Percentiles rank a stretch among this genome's conserved stretches.
These are phyloP conservation scores for Yponomeuta cagnagella DNA, from an alignment of 2,888 invertebrate genomes.

Conservation along the genomic window DNA sequence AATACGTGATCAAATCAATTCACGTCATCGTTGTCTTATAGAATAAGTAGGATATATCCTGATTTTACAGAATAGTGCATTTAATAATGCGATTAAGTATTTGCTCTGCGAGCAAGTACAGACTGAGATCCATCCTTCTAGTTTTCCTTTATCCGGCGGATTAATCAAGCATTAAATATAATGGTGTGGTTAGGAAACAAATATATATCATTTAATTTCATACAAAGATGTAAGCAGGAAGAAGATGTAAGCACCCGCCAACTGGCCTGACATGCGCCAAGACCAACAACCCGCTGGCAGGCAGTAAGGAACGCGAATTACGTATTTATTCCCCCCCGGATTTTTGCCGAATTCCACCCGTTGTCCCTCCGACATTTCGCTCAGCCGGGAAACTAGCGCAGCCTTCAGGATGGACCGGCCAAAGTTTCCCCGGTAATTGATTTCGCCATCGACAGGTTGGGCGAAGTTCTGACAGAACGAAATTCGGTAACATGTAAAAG, in stretches of 20 bases:
- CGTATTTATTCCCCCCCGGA: conserved; percentile 12
- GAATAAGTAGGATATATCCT: no score
- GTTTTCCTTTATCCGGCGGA: no score
- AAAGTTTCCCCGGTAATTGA: conserved; percentile 10
- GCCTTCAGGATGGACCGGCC: neutral
- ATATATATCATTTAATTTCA: no score
- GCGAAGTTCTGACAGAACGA: conserved; percentile 3
- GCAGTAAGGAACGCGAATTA: conserved; percentile 12
- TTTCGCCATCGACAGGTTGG: conserved; percentile 7
- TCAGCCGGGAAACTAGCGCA: conserved; percentile 9
- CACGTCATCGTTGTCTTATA: no score
- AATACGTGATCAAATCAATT: no score
- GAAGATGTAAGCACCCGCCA: neutral
- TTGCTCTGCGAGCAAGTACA: no score
- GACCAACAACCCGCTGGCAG: neutral
- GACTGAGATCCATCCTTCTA: no score
- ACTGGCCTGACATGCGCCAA: neutral
- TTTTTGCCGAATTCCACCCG: conserved; percentile 6
- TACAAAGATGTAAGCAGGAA: no score
- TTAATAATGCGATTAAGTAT: no score
- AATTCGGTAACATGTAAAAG: conserved; percentile 4
- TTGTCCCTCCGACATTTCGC: conserved; percentile 10
- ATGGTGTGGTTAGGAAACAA: no score
- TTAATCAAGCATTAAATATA: no score
- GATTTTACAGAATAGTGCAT: no score